Conservation (phyloP, 2,888 invertebrate species). For the Diachrysia chrysitis region DNA sequence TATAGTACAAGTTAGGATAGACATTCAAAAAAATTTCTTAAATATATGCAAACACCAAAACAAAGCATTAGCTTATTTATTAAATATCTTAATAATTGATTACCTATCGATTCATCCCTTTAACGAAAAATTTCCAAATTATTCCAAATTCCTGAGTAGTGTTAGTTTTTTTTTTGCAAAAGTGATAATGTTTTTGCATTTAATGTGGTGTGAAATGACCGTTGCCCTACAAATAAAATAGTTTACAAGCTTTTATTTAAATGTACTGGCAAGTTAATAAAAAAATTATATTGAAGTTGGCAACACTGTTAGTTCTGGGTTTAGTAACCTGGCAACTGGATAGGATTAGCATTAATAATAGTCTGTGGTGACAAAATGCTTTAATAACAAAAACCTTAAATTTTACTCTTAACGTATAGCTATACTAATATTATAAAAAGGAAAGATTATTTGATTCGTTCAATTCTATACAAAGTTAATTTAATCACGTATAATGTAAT, state of each 20-base stretch:
- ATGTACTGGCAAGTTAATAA: background rate
- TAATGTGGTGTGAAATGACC: slow-evolving; percentile 32
- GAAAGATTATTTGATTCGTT: no score
- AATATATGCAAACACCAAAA: slow-evolving; percentile 30
- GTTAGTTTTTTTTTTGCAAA: background rate
- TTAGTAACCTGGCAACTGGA: no score
- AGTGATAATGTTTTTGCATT: slow-evolving; percentile 45
- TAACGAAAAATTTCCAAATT: background rate
- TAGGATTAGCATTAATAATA: background rate
- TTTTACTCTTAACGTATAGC: background rate
- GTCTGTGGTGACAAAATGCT: background rate
- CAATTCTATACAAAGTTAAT: no score
- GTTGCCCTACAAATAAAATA: slow-evolving; percentile 41
- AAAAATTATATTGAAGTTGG: no score
- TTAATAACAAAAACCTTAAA: background rate
- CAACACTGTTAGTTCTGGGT: no score
- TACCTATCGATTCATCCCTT: background rate
- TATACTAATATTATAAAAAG: no score
- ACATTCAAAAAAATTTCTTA: background rate
- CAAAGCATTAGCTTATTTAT: slow-evolving; percentile 10
- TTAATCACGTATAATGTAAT: no score
- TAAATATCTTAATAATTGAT: slow-evolving; percentile 13
- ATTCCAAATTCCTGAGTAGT: slow-evolving; percentile 18
- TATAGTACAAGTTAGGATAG: slow-evolving; percentile 41
- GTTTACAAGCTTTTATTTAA: background rate